Evolutionary conservation across 2,888 invertebrate genomes (phyloP).

Genomic region (Julus scanicus): DNA sequence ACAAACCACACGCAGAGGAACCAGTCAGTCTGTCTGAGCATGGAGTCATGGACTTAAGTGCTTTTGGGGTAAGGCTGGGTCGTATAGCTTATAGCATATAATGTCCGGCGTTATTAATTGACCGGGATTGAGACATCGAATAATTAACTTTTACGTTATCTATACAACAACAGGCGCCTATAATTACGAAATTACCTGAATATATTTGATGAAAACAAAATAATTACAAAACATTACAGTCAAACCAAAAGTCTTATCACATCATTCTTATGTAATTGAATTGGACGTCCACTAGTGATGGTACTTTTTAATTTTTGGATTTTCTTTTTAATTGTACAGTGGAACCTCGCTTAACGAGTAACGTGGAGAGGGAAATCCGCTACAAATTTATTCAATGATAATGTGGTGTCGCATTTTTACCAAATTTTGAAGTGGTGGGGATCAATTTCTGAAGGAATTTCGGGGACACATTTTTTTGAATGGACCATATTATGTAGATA

Average conservation of each 20-base stretch:
- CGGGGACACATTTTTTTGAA: no score
- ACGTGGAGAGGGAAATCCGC: no score
- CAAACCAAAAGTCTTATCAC: not conserved
- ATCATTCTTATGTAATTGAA: not conserved
- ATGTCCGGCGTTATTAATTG: not conserved
- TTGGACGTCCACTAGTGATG: no score
- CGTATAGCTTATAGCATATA: not conserved
- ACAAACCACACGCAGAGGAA: conserved; percentile 28
- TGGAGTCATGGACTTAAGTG: conserved; percentile 40
- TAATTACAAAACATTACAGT: not conserved
- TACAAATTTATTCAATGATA: no score
- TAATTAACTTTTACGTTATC: conserved; percentile 4
- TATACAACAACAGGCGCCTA: not conserved
- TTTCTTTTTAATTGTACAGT: no score
- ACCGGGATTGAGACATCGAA: conserved; percentile 23
- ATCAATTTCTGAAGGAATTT: no score
- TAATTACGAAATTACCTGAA: not conserved
- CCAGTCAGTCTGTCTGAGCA: conserved; percentile 5
- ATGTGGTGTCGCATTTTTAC: no score
- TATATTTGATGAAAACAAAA: not conserved
- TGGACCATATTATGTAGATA: no score
- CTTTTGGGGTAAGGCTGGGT: conserved; percentile 35
- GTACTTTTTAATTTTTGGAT: no score
- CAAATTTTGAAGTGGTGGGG: no score
- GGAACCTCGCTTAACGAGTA: no score